Conservation (phyloP, 2,888 invertebrate species). For the Platerodrilus igneus region DNA sequence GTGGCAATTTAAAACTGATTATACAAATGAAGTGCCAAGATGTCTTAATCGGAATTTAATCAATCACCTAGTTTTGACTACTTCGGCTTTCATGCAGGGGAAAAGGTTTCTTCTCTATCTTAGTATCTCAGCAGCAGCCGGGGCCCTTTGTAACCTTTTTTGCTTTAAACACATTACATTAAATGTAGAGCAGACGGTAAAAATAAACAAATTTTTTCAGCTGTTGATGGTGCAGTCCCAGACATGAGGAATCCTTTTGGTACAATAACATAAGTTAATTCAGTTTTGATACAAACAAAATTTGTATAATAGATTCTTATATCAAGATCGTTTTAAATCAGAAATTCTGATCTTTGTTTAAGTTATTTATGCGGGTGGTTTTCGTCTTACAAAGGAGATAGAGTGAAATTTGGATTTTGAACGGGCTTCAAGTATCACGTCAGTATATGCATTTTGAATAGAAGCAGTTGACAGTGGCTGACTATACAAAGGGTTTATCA, state of each 20-base stretch:
- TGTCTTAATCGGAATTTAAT: constrained; percentile 15
- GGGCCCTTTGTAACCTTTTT: no score
- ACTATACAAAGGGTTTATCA: no score
- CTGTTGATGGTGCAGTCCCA: constrained; percentile 17
- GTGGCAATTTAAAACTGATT: constrained; percentile 18
- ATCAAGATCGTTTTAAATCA: no score
- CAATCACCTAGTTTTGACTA: constrained; percentile 12
- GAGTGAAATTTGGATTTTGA: no score
- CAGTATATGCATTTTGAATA: no score
- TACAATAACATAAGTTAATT: constrained; percentile 17
- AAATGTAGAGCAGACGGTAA: constrained; percentile 20
- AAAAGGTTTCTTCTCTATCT: constrained; percentile 20
- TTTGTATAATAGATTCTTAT: constrained; percentile 10
- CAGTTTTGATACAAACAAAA: constrained; percentile 17
- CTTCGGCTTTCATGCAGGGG: constrained; percentile 23
- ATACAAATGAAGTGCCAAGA: constrained; percentile 15
- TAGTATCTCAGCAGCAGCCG: no score
- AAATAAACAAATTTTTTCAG: constrained; percentile 22
- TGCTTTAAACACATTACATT: no score
- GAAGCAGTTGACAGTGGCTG: no score
- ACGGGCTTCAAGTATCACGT: no score
- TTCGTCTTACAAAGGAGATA: no score
- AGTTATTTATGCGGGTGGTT: no score
- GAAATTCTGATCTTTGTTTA: no score
- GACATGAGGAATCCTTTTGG: constrained; percentile 15